phyloP scores from a whole-genome alignment of 2,797 vertebrate genomes.

The Sciaenops ocellatus region DNA sequence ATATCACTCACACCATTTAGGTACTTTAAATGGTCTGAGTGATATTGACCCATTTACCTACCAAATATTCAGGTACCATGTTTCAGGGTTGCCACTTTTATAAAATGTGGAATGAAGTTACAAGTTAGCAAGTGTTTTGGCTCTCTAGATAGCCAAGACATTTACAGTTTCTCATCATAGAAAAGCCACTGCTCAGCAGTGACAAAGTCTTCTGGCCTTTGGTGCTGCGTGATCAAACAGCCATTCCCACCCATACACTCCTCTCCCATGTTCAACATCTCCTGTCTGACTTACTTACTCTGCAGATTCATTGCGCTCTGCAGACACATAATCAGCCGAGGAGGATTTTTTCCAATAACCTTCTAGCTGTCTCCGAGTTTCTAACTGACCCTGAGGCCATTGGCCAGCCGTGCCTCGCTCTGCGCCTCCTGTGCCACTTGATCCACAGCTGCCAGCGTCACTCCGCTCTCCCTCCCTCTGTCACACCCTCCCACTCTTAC shows the following conservation, averaged over 20 bases:
- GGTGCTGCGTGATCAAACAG: conserved; percentile 19
- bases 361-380: conserved; percentile 41
- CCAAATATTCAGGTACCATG: background rate
- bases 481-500: conserved; percentile 51
- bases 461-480: conserved; percentile 51
- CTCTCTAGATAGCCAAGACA: background rate
- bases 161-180: conserved; percentile 5
- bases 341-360: conserved; percentile 37
- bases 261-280: conserved; percentile 31
- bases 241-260: conserved; percentile 6
- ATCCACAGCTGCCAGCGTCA: conserved; percentile 80
- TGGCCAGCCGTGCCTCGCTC: conserved; percentile 41
- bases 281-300: conserved; percentile 33
- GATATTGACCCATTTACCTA: background rate
- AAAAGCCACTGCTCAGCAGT: background rate
- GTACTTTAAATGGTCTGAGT: background rate
- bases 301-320: conserved; percentile 48
- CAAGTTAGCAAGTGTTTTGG: background rate
- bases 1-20: too few species aligned
- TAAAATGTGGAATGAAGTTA: background rate
- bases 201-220: conserved; percentile 22
- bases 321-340: conserved; percentile 56
- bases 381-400: conserved; percentile 44
- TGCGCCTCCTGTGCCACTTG: conserved; percentile 71
- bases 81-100: background rate